Evolutionary conservation across 1,140 invertebrate genomes (phyloP).

Genomic region (Drosophila sechellia): DNA sequence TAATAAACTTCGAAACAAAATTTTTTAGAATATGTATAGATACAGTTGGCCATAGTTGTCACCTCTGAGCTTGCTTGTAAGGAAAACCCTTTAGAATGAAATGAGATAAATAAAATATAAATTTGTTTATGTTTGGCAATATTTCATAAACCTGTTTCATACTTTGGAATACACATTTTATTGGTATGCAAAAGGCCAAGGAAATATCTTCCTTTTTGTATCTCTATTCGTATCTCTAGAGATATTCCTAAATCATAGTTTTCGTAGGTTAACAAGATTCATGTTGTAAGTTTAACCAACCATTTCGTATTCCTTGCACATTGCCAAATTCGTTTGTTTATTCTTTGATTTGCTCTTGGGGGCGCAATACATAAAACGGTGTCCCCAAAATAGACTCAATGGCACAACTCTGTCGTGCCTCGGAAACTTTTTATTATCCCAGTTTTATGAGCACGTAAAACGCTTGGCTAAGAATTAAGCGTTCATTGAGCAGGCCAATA

Average conservation of each 20-base stretch:
- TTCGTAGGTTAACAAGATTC: too few relatives aligned
- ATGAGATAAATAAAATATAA: neutral
- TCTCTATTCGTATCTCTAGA: neutral
- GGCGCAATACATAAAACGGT: slow-evolving; percentile 2
- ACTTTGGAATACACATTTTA: neutral
- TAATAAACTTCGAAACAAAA: neutral
- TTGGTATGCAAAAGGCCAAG: too few relatives aligned
- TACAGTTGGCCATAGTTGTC: neutral
- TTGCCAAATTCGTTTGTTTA: slow-evolving; percentile 7
- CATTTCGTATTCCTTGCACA: neutral
- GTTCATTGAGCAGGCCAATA: slow-evolving; percentile 27
- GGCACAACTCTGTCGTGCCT: slow-evolving; percentile 25
- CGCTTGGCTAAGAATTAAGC: slow-evolving; percentile 32
- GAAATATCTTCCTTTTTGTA: neutral
- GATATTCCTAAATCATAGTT: too few relatives aligned
- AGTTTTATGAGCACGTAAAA: neutral
- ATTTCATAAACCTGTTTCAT: neutral
- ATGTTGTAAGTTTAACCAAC: too few relatives aligned
- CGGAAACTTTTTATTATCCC: slow-evolving; percentile 37
- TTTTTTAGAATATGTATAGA: neutral
- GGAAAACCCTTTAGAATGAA: too few relatives aligned
- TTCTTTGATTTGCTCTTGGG: slow-evolving; percentile 7
- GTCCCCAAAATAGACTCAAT: slow-evolving; percentile 19
- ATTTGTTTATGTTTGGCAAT: neutral
- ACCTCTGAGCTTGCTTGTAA: too few relatives aligned